These are phyloP conservation scores for Petroica traversi DNA, from an alignment of 2,113 vertebrate genomes.

Conservation along the genomic window DNA sequence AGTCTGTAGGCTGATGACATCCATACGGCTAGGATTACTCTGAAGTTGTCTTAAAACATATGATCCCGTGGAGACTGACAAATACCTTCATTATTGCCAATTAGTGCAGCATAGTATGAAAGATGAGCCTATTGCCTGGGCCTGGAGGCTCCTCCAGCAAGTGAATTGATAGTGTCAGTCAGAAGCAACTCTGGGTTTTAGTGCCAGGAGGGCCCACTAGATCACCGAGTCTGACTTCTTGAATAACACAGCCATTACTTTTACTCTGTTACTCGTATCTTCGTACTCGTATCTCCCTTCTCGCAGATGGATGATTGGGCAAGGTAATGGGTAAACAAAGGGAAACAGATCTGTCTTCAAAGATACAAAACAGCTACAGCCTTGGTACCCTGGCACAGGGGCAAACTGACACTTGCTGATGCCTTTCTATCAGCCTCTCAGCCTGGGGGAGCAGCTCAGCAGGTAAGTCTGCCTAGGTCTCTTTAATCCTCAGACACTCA, in stretches of 20 bases:
- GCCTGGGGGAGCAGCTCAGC: neutral
- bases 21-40: neutral
- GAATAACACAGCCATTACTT: constrained; percentile 4
- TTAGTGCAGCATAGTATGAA: neutral
- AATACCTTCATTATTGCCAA: neutral
- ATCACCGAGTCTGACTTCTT: neutral
- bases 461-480: neutral
- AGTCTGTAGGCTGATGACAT: neutral
- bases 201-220: neutral
- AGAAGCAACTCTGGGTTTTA: neutral
- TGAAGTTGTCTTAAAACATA: neutral
- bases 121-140: neutral
- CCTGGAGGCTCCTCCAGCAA: neutral
- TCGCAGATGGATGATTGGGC: neutral
- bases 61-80: neutral
- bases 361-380: neutral
- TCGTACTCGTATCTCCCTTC: neutral
- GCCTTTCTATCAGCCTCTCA: neutral
- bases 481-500: neutral
- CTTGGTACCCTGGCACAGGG: neutral
- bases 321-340: neutral
- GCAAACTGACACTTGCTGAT: neutral
- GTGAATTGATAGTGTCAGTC: neutral
- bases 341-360: neutral
- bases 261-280: neutral